Evolutionary conservation across 2,797 vertebrate species (phyloP), one percentile per base, ranked within the genome.

Genomic region (Numenius phaeopus): DNA sequence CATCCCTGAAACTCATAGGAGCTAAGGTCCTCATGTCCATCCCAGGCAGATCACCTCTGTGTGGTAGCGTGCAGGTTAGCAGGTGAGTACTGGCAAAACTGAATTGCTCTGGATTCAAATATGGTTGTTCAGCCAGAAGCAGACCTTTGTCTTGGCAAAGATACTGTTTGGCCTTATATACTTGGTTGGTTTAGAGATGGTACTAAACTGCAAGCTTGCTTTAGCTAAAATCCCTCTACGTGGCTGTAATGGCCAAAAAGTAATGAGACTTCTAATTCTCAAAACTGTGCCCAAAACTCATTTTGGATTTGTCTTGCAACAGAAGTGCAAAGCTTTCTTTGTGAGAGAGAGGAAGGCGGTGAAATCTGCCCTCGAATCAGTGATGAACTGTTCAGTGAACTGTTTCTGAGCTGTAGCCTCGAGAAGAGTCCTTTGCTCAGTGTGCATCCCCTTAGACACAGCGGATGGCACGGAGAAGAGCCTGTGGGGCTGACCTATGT

Each of bases 41-140:
- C 5, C 1, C 2, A 30, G 52, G 30, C 42, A 57, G 87, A 54
- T 84, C 52, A 42, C 23, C 30, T 47, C 3, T 54, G 11, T 39
- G 0, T 50, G 67, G 49, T 13, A 19, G 71, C 29, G 2, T 22
- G 44, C 42, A 0, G 0, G 32, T 27, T 21, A 64, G 58, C 67
- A 42, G 30, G 42, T 69, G 69, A 80, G 55, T 69, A 30, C 22
- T 49, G 69, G 40, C 55, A 55, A 27, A 86, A 47, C 37, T 11
- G 67, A 57, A n/a, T 12, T 83, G 40, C 64, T 73, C n/a, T 65
- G 24, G 57, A 7, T 83, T 72, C 20, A 27, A 15, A 70, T 44
- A 1, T 2, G 34, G 27, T 19, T 24, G 29, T 73, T 83, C 66
- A 44, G 59, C 24, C 65, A 39, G 77, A 57, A 82, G 40, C 44